These are phyloP conservation scores for Terebella lapidaria DNA, from an alignment of 2,888 invertebrate genomes.

Conservation along the genomic window DNA sequence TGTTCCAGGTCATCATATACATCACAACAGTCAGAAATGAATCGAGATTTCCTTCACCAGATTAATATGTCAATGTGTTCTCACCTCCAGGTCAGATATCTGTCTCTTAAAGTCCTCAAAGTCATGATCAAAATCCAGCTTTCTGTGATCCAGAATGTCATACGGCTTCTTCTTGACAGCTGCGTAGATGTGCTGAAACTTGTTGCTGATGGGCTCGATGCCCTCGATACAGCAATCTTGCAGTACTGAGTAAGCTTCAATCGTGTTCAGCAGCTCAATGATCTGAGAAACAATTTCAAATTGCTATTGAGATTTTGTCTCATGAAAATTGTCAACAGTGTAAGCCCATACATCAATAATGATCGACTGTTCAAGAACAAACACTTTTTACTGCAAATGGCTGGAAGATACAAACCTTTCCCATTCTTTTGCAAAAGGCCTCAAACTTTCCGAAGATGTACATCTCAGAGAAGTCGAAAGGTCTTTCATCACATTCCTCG, in stretches of 20 bases:
- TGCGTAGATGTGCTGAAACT: conserved; percentile 65
- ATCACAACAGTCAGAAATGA: no score
- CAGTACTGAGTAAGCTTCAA: conserved; percentile 69
- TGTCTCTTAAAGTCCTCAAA: conserved; percentile 68
- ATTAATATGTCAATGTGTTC: not conserved
- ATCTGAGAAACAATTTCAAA: no score
- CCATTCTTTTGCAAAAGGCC: conserved; percentile 44
- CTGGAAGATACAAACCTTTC: no score
- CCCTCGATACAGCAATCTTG: conserved; percentile 74
- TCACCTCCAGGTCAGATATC: conserved; percentile 65
- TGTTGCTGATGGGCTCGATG: conserved; percentile 67
- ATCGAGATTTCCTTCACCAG: no score
- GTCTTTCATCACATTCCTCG: conserved; percentile 37
- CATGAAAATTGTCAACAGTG: no score
- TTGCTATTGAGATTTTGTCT: no score
- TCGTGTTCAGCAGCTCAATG: conserved; percentile 68
- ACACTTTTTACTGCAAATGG: no score
- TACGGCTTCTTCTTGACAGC: conserved; percentile 69
- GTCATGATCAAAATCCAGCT: conserved; percentile 70
- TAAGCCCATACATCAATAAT: no score
- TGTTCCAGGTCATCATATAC: no score
- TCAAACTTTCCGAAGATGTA: conserved; percentile 53
- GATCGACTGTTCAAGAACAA: no score
- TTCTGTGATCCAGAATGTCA: conserved; percentile 75
- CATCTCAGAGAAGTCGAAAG: conserved; percentile 52